phyloP scores from a whole-genome alignment of 1,140 invertebrate genomes.

The Scaptomyza graminum region DNA sequence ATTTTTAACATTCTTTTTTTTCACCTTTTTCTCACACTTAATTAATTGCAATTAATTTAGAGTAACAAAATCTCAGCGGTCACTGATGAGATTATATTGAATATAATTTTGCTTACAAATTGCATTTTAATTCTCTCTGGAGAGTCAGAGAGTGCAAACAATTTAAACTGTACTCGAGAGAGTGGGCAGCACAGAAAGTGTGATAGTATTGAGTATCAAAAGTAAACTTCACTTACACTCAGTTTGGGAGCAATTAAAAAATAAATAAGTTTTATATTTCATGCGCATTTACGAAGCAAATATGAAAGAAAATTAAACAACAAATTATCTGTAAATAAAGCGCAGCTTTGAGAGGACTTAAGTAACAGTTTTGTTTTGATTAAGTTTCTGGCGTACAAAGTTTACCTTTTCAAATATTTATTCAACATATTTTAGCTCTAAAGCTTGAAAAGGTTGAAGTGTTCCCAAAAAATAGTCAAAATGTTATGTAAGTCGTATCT shows the following conservation, averaged over 20 bases:
- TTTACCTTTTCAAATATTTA: not conserved
- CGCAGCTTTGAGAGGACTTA: not conserved
- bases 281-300: not conserved
- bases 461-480: not conserved
- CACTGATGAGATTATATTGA: slow-evolving; percentile 6
- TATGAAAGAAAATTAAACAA: not conserved
- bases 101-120: slow-evolving; percentile 27
- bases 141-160: not conserved
- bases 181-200: not conserved
- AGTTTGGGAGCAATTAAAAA: not conserved
- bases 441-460: too few species aligned
- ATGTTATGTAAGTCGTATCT: not conserved
- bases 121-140: slow-evolving; percentile 20
- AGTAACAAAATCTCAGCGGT: slow-evolving; percentile 23
- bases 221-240: not conserved
- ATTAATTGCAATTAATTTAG: slow-evolving; percentile 49
- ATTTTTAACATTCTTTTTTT: slow-evolving; percentile 13
- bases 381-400: not conserved
- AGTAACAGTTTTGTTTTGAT: not conserved
- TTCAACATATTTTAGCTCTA: not conserved
- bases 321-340: slow-evolving; percentile 2
- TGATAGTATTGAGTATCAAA: slow-evolving; percentile 2
- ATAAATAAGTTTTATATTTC: not conserved
- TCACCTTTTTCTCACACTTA: slow-evolving; percentile 5
- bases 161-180: not conserved